Conservation (phyloP, 2,888 invertebrate species). For the Priocnemis perturbator region DNA sequence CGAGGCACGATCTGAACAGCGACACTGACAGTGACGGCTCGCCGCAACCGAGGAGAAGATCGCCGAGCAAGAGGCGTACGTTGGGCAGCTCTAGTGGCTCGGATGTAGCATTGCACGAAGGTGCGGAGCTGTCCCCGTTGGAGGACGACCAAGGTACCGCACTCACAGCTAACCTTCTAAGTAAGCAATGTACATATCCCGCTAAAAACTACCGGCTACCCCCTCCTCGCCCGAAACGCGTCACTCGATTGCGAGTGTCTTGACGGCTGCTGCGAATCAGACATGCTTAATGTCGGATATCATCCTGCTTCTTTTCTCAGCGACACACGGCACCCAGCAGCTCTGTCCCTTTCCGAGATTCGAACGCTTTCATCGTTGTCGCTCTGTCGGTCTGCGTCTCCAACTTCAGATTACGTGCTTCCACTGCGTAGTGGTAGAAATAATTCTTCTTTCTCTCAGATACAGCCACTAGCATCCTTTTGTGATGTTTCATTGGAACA, state of each 20-base stretch:
- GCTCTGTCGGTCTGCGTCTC: neutral
- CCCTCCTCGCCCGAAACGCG: conserved; percentile 34
- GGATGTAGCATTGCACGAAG: conserved; percentile 81
- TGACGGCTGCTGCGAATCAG: too few species aligned
- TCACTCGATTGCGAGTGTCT: conserved; percentile 23
- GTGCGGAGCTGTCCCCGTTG: conserved; percentile 78
- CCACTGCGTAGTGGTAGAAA: too few species aligned
- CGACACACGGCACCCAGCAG: conserved; percentile 4
- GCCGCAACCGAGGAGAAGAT: conserved; percentile 66
- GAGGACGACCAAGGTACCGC: conserved; percentile 81
- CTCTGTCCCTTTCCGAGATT: neutral
- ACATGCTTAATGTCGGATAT: too few species aligned
- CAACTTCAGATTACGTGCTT: too few species aligned
- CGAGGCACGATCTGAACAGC: conserved; percentile 67
- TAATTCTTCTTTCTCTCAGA: too few species aligned
- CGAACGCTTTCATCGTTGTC: conserved; percentile 6
- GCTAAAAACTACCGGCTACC: conserved; percentile 41
- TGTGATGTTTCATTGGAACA: too few species aligned
- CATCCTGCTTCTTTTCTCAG: conserved; percentile 30
- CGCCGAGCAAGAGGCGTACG: conserved; percentile 74
- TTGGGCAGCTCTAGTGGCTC: conserved; percentile 81
- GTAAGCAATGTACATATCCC: conserved; percentile 74
- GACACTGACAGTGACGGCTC: conserved; percentile 73
- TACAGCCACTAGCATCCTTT: too few species aligned
- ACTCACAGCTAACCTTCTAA: conserved; percentile 74